phyloP scores from a whole-genome alignment of 2,888 invertebrate genomes.

The Polydrusus tereticollis region DNA sequence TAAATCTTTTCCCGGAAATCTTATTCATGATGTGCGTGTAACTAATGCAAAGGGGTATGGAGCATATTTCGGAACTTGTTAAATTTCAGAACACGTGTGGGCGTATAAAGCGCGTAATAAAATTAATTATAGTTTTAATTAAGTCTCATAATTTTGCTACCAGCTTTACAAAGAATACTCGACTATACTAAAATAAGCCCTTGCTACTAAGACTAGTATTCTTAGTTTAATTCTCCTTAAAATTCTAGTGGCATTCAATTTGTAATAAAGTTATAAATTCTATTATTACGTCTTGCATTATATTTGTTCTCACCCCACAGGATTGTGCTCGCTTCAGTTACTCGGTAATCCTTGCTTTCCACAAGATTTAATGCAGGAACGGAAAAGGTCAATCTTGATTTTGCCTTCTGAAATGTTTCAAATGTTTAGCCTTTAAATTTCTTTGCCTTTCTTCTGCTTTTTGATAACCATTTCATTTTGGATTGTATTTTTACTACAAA shows the following conservation, averaged over 20 bases:
- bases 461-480: slow-evolving; percentile 1
- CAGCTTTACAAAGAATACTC: slow-evolving; percentile 12
- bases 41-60: slow-evolving; percentile 13
- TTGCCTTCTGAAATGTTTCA: slow-evolving; percentile 30
- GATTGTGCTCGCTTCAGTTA: slow-evolving; percentile 29
- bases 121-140: slow-evolving; percentile 27
- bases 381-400: slow-evolving; percentile 36
- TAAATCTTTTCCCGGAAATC: background rate
- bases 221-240: slow-evolving; percentile 24
- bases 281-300: slow-evolving; percentile 37
- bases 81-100: slow-evolving; percentile 29
- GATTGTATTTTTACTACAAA: background rate
- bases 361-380: slow-evolving; percentile 36
- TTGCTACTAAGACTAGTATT: slow-evolving; percentile 8
- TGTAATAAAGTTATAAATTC: slow-evolving; percentile 38
- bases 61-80: slow-evolving; percentile 18
- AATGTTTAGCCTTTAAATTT: slow-evolving; percentile 27
- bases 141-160: slow-evolving; percentile 11
- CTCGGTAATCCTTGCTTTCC: slow-evolving; percentile 37
- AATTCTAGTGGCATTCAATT: slow-evolving; percentile 32
- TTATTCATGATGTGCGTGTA: background rate
- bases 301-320: slow-evolving; percentile 34
- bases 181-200: background rate
- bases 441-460: background rate
- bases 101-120: slow-evolving; percentile 8